A percentile compares a stretch with the other conserved stretches of the same genome.
These are phyloP conservation scores for Nothocercus nigrocapillus DNA, from an alignment of 2,113 vertebrate genomes.

Conservation along the genomic window DNA sequence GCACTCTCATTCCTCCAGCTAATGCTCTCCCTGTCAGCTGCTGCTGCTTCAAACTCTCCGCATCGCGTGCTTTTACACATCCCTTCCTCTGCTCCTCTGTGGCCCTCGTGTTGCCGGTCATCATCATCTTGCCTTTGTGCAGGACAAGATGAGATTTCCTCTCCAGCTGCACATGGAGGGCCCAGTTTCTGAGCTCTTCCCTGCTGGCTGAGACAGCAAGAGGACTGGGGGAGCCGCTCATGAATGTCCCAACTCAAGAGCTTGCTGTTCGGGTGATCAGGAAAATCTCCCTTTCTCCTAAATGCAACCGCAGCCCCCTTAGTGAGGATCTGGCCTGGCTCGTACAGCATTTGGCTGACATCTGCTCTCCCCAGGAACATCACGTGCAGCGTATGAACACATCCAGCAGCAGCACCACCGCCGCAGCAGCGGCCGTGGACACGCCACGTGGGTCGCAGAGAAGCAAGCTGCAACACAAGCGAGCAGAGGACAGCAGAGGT, in stretches of 20 bases:
- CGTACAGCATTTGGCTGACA: neutral
- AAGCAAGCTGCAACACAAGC: neutral
- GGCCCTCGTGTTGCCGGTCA: neutral
- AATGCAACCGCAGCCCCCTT: neutral
- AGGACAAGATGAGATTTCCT: neutral
- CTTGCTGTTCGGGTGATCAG: neutral
- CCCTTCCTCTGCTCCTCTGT: fast-evolving
- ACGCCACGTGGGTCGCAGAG: neutral
- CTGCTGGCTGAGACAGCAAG: fast-evolving
- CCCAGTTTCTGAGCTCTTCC: neutral
- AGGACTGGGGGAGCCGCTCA: neutral
- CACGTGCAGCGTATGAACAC: neutral
- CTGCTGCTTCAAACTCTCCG: fast-evolving
- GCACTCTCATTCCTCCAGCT: fast-evolving
- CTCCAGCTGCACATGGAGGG: neutral
- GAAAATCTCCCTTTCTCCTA: neutral
- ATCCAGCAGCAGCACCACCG: neutral
- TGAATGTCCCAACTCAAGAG: neutral
- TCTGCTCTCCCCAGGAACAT: neutral
- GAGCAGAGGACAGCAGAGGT: neutral
- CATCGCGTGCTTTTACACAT: fast-evolving
- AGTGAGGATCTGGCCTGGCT: neutral
- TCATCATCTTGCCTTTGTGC: neutral
- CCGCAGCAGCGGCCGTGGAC: neutral
- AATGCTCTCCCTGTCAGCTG: neutral